Base-by-base conservation (phyloP, 2,888 invertebrate species). In the Stenolophus ochropezus region DNA sequence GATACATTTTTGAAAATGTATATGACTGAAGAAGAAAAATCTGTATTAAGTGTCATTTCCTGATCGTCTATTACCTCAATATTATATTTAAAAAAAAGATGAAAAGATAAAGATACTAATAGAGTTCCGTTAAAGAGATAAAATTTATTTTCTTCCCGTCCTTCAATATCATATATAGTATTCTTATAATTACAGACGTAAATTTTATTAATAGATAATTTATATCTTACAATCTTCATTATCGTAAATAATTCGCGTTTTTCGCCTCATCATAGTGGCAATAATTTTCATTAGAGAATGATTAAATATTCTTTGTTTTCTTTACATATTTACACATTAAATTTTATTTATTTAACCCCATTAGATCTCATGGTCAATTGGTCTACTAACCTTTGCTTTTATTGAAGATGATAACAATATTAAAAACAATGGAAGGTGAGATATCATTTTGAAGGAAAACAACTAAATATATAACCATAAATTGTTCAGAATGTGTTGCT, bases 141-240 rank as follows among this genome's bases (percentile, higher is more conserved):
- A 42, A 42, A 42, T 42, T 42, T 42, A 11, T 11, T 42, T 42
- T 42, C 33, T 69, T 69, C 4, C 16, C 33, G 65, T 27, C 65
- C 65, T 69, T 69, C 33, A 14, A 11, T 4, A 25, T 11, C 58
- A n/a, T n/a, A 18, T 18, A 61, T 25, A 61, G 11, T 33, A 18
- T 33, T 69, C 33, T 33, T 27, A 20, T 69, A 69, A 69, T 69
- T 69, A 11, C 61, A 61, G 61, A 61, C 25, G 61, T 61, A 61
- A 61, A 61, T 61, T 61, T 61, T 5, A 61, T 61, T 61, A 61
- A 25, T 61, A 61, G 14, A 25, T 61, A 61, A 61, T 61, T 61
- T 61, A 61, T 61, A 61, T 61, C n/a, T 61, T 61, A 61, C 25
- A 25, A 61, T 61, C 61, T 61, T 61, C 61, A 61, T 61, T 23